Base-by-base conservation (phyloP, 2,888 invertebrate species). In the Atethmia centrago region DNA sequence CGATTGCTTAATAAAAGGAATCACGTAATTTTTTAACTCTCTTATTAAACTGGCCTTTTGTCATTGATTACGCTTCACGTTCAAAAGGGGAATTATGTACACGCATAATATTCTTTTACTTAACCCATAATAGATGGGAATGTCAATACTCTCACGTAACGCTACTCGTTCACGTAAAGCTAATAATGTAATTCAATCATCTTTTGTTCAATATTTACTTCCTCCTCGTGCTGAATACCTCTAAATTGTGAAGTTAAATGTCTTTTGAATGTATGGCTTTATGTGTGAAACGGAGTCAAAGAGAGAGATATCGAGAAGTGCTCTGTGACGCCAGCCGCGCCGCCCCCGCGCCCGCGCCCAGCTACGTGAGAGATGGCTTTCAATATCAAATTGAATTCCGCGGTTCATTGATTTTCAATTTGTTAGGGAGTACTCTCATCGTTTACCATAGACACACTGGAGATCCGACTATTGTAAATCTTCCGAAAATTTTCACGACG, bases 311-410 rank as follows among this genome's bases (percentile, higher is more conserved):
- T 92, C 90, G 91, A 86, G 88, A 89, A 93, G 92, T 92, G 92
- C 91, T 92, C 92, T 90, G 90, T 89, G 92, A 88, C 90, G 91
- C 88, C 85, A 82, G 80, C 66, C 73, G 67, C 74, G 77, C 77
- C 91, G 83, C 88, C 89, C 63, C 90, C 90, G 88, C 85, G 80
- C 92, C 90, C 88, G 88, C 85, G 80, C 92, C 90, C 88, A 88
- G 89, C 90, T 90, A 91, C 92, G 94, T 94, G 95, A 95, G 95
- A 94, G 94, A 96, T 95, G 95, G 95, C 95, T 96, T 96, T 97
- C 96, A 96, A 97, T 97, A 96, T 97, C 96, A 97, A 97, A 97
- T 97, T 97, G 97, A 97, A 97, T 97, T 97, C 97, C 96, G 96
- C 96, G 97, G 97, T 97, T 96, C 97, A 97, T 97, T 97, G 97